These are phyloP conservation scores for Lasioglossum vierecki DNA, from an alignment of 2,888 invertebrate genomes.

Conservation along the genomic window DNA sequence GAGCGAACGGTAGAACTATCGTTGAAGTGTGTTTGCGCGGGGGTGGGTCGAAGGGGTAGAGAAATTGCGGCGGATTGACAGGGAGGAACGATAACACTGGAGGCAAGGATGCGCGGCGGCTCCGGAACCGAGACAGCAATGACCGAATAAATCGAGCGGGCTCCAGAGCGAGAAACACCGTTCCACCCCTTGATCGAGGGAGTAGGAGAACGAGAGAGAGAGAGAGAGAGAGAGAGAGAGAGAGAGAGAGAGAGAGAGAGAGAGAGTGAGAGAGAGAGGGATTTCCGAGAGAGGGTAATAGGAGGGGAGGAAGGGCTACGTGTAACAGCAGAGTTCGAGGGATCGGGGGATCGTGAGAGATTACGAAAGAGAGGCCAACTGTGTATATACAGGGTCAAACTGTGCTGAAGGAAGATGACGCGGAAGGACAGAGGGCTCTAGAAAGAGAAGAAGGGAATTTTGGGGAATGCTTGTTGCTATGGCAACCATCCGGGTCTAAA, in stretches of 20 bases:
- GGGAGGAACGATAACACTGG: slow-evolving; percentile 40
- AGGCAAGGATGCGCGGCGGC: slow-evolving; percentile 16
- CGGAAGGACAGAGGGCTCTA: slow-evolving; percentile 42
- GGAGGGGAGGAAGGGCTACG: background rate
- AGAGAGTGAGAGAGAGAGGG: background rate
- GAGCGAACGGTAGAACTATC: background rate
- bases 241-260: background rate
- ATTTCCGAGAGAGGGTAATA: background rate
- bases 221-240: background rate
- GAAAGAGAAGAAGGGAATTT: slow-evolving; percentile 74
- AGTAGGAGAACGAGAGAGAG: background rate
- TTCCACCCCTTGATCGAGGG: background rate
- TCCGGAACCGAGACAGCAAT: slow-evolving; percentile 11
- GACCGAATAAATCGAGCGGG: slow-evolving; percentile 41
- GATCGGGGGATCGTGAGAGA: slow-evolving; percentile 36
- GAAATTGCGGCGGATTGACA: slow-evolving; percentile 43
- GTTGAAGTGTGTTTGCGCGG: slow-evolving; percentile 4
- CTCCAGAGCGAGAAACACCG: slow-evolving; percentile 21
- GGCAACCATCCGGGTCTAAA: slow-evolving; percentile 83
- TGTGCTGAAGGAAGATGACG: slow-evolving; percentile 13
- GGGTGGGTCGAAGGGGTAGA: slow-evolving; percentile 10
- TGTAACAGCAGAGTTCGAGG: slow-evolving; percentile 6
- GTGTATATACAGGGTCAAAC: slow-evolving; percentile 10
- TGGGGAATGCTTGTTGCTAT: slow-evolving; percentile 83
- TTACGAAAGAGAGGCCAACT: slow-evolving; percentile 31